A percentile compares a stretch with the other conserved stretches of the same genome.
Evolutionary conservation across 2,888 invertebrate species (phyloP).

Genomic region (Drosophila kuntzei): DNA sequence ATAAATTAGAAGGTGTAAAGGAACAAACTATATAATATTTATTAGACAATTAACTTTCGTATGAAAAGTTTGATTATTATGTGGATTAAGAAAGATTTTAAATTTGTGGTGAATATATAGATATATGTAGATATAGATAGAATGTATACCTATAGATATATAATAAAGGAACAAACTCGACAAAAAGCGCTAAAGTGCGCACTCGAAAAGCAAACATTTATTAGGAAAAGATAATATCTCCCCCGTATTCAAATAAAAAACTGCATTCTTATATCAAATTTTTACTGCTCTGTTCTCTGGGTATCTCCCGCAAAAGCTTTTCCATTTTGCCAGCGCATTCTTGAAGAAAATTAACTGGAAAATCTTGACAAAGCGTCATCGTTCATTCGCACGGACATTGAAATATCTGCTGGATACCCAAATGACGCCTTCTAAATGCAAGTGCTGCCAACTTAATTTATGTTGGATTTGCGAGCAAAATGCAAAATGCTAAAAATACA

Average conservation of each 20-base stretch:
- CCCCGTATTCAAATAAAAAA: neutral
- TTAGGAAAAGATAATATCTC: neutral
- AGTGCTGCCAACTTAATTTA: slow-evolving; percentile 74
- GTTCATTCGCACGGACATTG: slow-evolving; percentile 57
- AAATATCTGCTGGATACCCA: slow-evolving; percentile 42
- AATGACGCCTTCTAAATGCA: slow-evolving; percentile 32
- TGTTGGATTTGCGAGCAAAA: slow-evolving; percentile 53
- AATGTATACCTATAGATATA: too few species aligned
- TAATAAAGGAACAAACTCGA: neutral
- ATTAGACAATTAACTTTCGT: too few species aligned
- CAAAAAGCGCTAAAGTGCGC: neutral
- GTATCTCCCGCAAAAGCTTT: neutral
- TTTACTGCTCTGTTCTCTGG: neutral
- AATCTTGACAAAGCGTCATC: slow-evolving; percentile 59
- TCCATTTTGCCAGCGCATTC: neutral
- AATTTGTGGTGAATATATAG: too few species aligned
- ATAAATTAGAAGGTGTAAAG: neutral
- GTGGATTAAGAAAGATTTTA: too few species aligned
- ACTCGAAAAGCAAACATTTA: neutral
- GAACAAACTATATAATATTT: too few species aligned
- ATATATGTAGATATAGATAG: too few species aligned
- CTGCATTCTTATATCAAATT: slow-evolving; percentile 1
- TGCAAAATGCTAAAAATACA: slow-evolving; percentile 30
- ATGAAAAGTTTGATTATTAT: too few species aligned
- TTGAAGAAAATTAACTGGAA: slow-evolving; percentile 49